A percentile compares a stretch with the other conserved stretches of the same genome.
Evolutionary conservation across 2,113 vertebrate species (phyloP).

Genomic region (Scytalopus superciliaris): DNA sequence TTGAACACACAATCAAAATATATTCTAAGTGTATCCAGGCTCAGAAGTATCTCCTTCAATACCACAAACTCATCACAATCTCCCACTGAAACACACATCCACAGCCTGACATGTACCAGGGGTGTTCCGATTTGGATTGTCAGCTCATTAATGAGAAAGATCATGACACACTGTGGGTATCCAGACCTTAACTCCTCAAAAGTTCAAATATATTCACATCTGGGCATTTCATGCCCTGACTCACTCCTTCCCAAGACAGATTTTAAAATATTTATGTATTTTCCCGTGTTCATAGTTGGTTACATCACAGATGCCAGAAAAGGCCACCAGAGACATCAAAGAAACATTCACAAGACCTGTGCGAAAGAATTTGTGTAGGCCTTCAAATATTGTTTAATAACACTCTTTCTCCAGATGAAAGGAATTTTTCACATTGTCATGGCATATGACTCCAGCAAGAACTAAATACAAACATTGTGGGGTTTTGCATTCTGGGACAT

Average conservation of each 20-base stretch:
- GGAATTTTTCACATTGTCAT: neutral
- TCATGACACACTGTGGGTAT: rapidly evolving
- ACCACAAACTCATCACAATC: neutral
- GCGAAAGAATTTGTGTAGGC: neutral
- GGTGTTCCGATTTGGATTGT: neutral
- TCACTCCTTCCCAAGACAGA: neutral
- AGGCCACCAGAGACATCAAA: neutral
- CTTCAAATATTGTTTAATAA: neutral
- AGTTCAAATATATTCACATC: neutral
- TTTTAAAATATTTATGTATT: neutral
- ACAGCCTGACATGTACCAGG: neutral
- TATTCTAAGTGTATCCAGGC: neutral
- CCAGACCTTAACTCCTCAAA: neutral
- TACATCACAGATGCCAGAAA: neutral
- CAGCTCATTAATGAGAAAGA: neutral
- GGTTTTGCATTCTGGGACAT: neutral
- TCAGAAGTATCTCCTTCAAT: neutral
- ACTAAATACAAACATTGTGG: neutral
- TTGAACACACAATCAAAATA: neutral
- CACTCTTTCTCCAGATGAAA: neutral
- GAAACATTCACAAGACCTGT: neutral
- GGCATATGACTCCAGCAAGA: neutral
- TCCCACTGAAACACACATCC: neutral
- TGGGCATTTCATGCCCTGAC: neutral
- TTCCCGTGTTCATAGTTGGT: neutral